Evolutionary conservation across 2,888 invertebrate species (phyloP).

Genomic region (Tanypteryx hageni): DNA sequence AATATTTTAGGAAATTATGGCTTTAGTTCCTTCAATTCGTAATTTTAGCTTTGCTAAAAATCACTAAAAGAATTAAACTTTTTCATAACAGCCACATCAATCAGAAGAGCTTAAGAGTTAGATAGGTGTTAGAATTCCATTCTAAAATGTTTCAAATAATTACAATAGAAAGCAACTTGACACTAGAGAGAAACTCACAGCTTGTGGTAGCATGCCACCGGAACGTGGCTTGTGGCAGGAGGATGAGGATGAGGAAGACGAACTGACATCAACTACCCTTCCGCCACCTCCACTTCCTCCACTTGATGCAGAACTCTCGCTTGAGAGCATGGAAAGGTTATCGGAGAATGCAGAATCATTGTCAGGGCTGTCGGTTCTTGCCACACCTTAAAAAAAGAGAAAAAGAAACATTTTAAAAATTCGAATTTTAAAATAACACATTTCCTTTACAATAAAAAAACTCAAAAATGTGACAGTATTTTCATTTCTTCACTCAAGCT

Average conservation of each 20-base stretch:
- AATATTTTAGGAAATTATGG: too few relatives aligned
- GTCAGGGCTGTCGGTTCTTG: conserved; percentile 95
- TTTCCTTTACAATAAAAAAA: not conserved
- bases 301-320: conserved; percentile 95
- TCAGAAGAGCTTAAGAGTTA: not conserved
- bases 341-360: conserved; percentile 99
- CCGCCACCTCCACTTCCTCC: conserved; percentile 82
- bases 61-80: too few relatives aligned
- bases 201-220: conserved; percentile 1
- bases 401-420: not conserved
- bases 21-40: too few relatives aligned
- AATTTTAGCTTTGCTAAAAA: too few relatives aligned
- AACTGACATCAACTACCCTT: conserved; percentile 69
- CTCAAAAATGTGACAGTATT: too few relatives aligned
- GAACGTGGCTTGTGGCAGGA: conserved; percentile 26
- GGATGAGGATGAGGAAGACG: conserved; percentile 31
- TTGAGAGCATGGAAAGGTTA: conserved; percentile 94
- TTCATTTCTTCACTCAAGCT: too few relatives aligned
- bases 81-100: too few relatives aligned
- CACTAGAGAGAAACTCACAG: not conserved
- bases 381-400: conserved; percentile 70
- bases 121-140: not conserved
- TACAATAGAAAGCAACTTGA: not conserved
- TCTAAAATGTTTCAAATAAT: not conserved
- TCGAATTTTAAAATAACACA: not conserved